phyloP scores from a whole-genome alignment of 2,113 vertebrate species.

The Tetrax tetrax region DNA sequence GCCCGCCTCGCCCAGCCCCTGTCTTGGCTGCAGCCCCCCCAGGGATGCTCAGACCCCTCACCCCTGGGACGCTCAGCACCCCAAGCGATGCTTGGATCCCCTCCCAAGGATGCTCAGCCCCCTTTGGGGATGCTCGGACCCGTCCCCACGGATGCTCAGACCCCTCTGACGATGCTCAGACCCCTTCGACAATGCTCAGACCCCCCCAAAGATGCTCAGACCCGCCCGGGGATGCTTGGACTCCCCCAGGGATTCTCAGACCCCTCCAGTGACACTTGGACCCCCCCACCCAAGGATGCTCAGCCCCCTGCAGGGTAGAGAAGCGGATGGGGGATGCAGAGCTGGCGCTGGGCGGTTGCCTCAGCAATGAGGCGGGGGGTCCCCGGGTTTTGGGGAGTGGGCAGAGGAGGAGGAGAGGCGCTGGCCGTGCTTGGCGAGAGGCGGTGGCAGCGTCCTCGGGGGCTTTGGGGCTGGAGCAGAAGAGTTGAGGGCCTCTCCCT shows the following conservation, averaged over 20 bases:
- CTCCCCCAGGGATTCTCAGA: neutral
- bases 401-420: neutral
- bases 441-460: accelerated
- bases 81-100: accelerated
- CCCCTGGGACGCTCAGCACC: neutral
- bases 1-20: neutral
- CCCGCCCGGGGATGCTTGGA: no score
- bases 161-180: neutral
- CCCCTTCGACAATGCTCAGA: no score
- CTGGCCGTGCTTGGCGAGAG: accelerated
- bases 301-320: neutral
- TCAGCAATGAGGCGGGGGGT: neutral
- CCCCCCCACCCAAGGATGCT: neutral
- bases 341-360: no score
- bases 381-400: neutral
- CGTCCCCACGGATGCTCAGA: neutral
- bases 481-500: neutral
- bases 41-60: neutral
- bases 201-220: no score
- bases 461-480: neutral
- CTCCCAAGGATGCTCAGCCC: no score
- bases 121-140: neutral
- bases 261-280: neutral
- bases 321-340: neutral
- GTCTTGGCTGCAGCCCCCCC: neutral